phyloP scores from a whole-genome alignment of 1,140 invertebrate species.

The Catajapyx aquilonaris region DNA sequence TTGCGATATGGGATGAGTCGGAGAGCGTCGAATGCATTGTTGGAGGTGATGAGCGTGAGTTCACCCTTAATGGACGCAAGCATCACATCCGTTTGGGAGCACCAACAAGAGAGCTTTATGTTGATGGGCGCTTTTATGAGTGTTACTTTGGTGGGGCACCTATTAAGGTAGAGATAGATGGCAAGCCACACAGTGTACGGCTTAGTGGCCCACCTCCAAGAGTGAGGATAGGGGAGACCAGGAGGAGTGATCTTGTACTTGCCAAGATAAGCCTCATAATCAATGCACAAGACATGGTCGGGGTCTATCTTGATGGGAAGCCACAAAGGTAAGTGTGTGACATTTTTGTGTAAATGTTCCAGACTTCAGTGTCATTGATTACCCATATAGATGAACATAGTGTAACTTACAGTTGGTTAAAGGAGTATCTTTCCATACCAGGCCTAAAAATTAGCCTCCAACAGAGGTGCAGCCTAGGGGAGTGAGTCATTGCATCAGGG shows the following conservation, averaged over 20 bases:
- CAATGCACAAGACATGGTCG: constrained; percentile 50
- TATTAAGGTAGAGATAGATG: constrained; percentile 52
- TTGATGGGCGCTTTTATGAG: constrained; percentile 69
- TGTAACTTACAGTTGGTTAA: no score
- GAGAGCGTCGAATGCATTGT: constrained; percentile 7
- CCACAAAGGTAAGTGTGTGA: constrained; percentile 36
- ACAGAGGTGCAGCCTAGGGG: no score
- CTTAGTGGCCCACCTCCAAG: constrained; percentile 67
- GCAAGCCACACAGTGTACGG: constrained; percentile 46
- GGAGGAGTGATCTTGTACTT: not conserved
- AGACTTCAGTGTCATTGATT: no score
- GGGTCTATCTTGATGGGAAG: constrained; percentile 67
- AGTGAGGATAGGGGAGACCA: constrained; percentile 26
- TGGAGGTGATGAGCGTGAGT: constrained; percentile 10
- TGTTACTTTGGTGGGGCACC: constrained; percentile 80
- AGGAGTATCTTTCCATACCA: no score
- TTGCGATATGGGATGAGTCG: constrained; percentile 10
- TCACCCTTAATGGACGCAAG: constrained; percentile 20
- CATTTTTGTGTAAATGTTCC: no score
- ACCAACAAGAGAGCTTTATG: constrained; percentile 74
- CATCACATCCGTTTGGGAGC: constrained; percentile 65
- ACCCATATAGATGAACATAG: no score
- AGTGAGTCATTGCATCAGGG: no score
- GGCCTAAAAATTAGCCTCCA: no score
- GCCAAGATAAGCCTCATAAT: constrained; percentile 53